phyloP scores from a whole-genome alignment of 2,113 vertebrate species.

The Daphoenositta chrysoptera region DNA sequence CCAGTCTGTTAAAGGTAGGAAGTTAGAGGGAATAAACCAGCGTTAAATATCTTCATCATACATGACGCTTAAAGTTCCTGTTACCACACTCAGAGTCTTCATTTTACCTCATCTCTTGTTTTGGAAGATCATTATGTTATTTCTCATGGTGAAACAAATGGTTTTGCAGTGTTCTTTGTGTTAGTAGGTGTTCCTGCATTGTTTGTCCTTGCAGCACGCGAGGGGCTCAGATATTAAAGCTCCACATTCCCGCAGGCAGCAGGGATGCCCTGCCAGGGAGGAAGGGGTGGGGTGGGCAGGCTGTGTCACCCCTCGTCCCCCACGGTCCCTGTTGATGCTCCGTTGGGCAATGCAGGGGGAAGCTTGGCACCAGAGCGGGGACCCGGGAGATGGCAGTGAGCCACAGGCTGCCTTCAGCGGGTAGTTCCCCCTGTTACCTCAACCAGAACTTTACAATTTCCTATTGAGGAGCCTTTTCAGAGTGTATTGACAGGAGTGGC shows the following conservation, averaged over 20 bases:
- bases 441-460: slow-evolving; percentile 63
- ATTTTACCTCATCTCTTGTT: neutral
- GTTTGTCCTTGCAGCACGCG: neutral
- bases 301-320: neutral
- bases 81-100: neutral
- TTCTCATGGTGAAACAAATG: neutral
- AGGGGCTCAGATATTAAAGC: neutral
- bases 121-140: neutral
- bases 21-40: neutral
- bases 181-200: neutral
- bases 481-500: slow-evolving; percentile 70
- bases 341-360: neutral
- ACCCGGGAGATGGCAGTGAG: neutral
- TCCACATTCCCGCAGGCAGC: neutral
- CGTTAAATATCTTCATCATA: neutral
- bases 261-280: neutral
- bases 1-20: neutral
- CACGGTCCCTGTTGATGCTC: neutral
- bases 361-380: neutral
- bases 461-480: slow-evolving; percentile 51
- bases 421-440: slow-evolving; percentile 31
- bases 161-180: neutral
- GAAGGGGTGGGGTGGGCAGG: neutral
- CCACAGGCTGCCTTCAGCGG: neutral
- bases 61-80: fast-evolving